These are phyloP conservation scores for Drosophila atroscutellata DNA, from an alignment of 2,888 invertebrate genomes.

Conservation along the genomic window DNA sequence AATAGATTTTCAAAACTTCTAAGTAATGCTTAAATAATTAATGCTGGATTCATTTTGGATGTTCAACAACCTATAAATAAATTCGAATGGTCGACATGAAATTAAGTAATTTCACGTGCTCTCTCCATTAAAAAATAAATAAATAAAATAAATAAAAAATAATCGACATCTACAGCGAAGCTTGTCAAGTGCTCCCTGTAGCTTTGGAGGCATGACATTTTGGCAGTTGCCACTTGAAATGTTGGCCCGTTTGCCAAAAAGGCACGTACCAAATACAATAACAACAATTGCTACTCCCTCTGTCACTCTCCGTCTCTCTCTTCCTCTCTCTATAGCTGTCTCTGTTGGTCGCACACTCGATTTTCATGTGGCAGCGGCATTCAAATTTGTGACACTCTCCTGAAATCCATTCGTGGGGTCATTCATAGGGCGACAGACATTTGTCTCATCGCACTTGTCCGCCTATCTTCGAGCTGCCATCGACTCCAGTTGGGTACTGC, in stretches of 20 bases:
- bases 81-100: constrained; percentile 54
- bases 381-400: constrained; percentile 69
- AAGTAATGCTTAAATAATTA: background rate
- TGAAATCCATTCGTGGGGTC: constrained; percentile 56
- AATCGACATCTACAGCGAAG: background rate
- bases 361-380: constrained; percentile 51
- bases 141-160: background rate
- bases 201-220: constrained; percentile 41
- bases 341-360: constrained; percentile 3
- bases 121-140: constrained; percentile 5
- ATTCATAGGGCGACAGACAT: constrained; percentile 48
- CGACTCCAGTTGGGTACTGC: constrained; percentile 9
- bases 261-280: constrained; percentile 59
- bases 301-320: background rate
- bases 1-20: background rate
- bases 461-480: constrained; percentile 27
- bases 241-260: constrained; percentile 64
- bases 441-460: constrained; percentile 42
- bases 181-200: constrained; percentile 13
- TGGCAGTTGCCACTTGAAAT: constrained; percentile 68
- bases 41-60: background rate
- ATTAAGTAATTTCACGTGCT: constrained; percentile 54
- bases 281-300: constrained; percentile 28
- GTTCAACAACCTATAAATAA: constrained; percentile 49
- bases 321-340: background rate